Evolutionary conservation across 2,888 invertebrate genomes (phyloP), one percentile per base, ranked within the genome.

Genomic region (Heteromurus nitidus): DNA sequence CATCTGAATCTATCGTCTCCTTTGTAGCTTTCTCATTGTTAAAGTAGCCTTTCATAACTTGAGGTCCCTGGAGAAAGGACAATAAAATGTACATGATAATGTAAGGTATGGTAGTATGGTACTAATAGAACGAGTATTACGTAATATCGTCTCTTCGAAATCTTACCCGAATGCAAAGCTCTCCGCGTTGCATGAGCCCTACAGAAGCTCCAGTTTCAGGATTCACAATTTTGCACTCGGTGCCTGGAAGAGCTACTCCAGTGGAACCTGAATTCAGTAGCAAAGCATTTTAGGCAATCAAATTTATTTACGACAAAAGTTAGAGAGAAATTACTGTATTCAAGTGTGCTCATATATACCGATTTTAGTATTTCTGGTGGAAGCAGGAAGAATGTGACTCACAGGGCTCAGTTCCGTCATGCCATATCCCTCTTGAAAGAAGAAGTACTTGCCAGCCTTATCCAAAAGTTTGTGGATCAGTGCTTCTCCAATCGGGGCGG

Each of bases 11-110:
- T 5, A 95, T 90, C 0, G 93, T 94, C 86, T 93, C 93, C 53
- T 90, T 91, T 0, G 95, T 95, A 0, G 95, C 95, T 87, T 92
- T 90, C 82, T 93, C 92, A 88, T 95, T 94, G 87, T 94, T 93
- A 88, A 93, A 92, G 89, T 96, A 96, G 7, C 94, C 95, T 88
- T 93, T 92, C 94, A 95, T 95, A 0, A 95, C 47, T 64, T 47
- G 83, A 20, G 55, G 77, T n/a, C 83, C 83, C 67, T 73, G n/a
- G 44, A 16, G 5, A 36, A 36, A 36, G 36, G 13, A 36, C 13
- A 36, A 36, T 36, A n/a, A n/a, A n/a, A n/a, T n/a, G n/a, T n/a
- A n/a, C n/a, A n/a, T n/a, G n/a, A n/a, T n/a, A n/a, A n/a, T n/a
- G n/a, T n/a, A n/a, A 36, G 5, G 5, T 13, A 5, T 9, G 13